A percentile compares a stretch with the other conserved stretches of the same genome.
Evolutionary conservation across 2,797 vertebrate genomes (phyloP).

Genomic region (Gymnoscopelus braueri): DNA sequence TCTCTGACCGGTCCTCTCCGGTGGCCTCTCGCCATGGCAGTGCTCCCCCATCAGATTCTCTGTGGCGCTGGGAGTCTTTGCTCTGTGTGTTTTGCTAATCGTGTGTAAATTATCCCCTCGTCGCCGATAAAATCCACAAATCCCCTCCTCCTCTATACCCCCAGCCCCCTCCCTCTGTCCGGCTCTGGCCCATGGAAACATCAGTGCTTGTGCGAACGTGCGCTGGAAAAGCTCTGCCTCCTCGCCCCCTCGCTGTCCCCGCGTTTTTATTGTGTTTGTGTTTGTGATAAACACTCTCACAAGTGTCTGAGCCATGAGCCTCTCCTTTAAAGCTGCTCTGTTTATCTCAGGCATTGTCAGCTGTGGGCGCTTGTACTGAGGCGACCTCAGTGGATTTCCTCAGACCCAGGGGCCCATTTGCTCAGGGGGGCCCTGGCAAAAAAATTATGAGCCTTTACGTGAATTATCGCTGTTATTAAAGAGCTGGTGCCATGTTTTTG

Average conservation of each 20-base stretch:
- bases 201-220: conserved; percentile 25
- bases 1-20: conserved; percentile 35
- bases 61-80: conserved; percentile 53
- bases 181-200: conserved; percentile 6
- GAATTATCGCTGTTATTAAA: no score
- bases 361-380: no score
- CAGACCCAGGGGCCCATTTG: no score
- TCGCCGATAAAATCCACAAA: conserved; percentile 68
- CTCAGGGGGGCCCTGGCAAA: no score
- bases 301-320: neutral
- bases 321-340: no score
- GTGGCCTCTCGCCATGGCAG: neutral
- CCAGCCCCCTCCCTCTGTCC: conserved; percentile 29
- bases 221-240: conserved; percentile 52
- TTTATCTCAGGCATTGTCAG: no score
- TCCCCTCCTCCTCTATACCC: conserved; percentile 25
- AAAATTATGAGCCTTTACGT: no score
- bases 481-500: no score
- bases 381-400: no score
- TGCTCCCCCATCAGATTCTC: conserved; percentile 36
- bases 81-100: conserved; percentile 77
- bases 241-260: conserved; percentile 26
- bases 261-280: conserved; percentile 73
- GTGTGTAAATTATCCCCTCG: conserved; percentile 73
- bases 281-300: conserved; percentile 37